phyloP scores from a whole-genome alignment of 2,797 vertebrate genomes.

The Hypotaenidia philippensis region DNA sequence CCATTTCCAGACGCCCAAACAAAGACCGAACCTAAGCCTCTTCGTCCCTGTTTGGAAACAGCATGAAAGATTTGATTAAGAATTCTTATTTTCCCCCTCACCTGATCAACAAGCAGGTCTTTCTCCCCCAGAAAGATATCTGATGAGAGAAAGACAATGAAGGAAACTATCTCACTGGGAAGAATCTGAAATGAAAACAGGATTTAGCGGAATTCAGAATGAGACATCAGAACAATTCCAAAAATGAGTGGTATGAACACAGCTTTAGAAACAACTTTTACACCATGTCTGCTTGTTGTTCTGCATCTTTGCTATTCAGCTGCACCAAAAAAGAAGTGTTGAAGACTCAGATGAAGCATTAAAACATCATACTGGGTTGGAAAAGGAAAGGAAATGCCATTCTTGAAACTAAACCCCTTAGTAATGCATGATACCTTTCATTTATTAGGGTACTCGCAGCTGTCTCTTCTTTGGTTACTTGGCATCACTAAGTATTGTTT shows the following conservation, averaged over 20 bases:
- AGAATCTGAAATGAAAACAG: constrained; percentile 1
- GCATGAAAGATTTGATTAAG: constrained; percentile 35
- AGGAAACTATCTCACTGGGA: not conserved
- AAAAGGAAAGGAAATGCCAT: not conserved
- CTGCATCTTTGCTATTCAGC: not conserved
- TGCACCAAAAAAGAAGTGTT: not conserved
- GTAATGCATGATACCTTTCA: not conserved
- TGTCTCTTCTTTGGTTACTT: not conserved
- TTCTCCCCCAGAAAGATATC: rapidly evolving
- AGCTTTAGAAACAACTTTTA: not conserved
- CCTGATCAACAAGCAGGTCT: not conserved
- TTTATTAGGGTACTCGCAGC: not conserved
- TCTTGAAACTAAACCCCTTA: not conserved
- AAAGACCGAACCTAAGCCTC: constrained; percentile 94
- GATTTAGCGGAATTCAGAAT: not conserved
- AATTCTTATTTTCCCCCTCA: not conserved
- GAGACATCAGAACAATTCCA: not conserved
- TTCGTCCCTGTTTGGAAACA: constrained; percentile 89
- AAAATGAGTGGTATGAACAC: not conserved
- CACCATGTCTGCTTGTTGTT: not conserved
- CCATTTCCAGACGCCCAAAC: constrained; percentile 99
- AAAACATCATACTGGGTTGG: not conserved
- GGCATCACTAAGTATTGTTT: not conserved
- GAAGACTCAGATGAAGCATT: not conserved
- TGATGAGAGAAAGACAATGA: not conserved